phyloP scores from a whole-genome alignment of 2,113 vertebrate genomes.

The Anoura caudifer region DNA sequence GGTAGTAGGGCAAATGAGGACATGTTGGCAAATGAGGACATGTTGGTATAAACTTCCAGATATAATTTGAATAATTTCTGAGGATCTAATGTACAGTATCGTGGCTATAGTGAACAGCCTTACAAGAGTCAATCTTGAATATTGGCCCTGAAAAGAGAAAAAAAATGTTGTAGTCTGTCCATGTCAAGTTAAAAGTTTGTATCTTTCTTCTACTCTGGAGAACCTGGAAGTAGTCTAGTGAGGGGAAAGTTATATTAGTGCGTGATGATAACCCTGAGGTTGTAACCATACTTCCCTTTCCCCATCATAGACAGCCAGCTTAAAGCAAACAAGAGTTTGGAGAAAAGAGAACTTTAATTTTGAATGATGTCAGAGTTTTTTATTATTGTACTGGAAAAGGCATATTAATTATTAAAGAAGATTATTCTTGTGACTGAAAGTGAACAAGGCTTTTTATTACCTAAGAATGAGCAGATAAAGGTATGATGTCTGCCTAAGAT shows the following conservation, averaged over 20 bases:
- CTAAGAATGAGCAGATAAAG: neutral
- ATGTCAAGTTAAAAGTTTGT: neutral
- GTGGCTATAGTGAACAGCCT: neutral
- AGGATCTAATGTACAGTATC: neutral
- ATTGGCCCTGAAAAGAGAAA: neutral
- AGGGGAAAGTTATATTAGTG: neutral
- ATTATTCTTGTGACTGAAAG: neutral
- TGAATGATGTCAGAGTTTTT: conserved; percentile 8
- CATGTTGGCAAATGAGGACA: neutral
- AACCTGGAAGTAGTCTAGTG: neutral
- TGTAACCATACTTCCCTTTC: neutral
- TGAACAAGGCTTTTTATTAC: neutral
- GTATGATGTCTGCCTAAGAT: neutral
- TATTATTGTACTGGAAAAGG: neutral
- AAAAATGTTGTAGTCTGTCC: neutral
- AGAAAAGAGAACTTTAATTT: conserved; percentile 21
- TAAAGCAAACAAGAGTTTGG: neutral
- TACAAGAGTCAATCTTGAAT: neutral
- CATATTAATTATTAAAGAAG: conserved; percentile 46
- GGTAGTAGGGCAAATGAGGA: too few relatives aligned
- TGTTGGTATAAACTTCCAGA: neutral
- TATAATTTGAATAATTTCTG: neutral
- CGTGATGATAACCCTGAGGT: neutral
- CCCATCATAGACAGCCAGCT: neutral
- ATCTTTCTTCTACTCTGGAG: neutral